These are phyloP conservation scores for Gavia stellata DNA, from an alignment of 2,113 vertebrate species.

Conservation along the genomic window DNA sequence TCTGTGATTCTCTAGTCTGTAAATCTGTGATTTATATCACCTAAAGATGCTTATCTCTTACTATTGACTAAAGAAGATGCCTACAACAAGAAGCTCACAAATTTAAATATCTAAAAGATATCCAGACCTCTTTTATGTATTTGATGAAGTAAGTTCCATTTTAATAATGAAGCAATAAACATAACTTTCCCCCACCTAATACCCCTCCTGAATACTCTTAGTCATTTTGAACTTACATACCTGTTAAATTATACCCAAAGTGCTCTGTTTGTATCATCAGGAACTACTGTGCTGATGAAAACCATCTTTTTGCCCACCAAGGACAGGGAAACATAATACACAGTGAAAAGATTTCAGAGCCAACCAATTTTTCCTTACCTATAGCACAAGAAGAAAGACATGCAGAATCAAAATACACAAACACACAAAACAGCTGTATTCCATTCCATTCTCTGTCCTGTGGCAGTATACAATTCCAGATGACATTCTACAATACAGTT, in stretches of 20 bases:
- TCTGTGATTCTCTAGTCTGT: not conserved
- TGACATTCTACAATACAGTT: not conserved
- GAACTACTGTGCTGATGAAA: not conserved
- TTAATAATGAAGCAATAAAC: not conserved
- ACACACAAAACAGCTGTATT: not conserved
- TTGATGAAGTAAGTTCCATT: not conserved
- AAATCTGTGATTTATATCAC: not conserved
- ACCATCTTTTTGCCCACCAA: not conserved
- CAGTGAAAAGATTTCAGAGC: not conserved
- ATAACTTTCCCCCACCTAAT: not conserved
- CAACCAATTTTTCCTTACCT: not conserved
- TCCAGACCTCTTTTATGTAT: not conserved
- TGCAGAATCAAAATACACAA: not conserved
- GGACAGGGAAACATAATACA: not conserved
- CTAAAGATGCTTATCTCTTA: not conserved
- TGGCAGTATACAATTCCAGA: not conserved
- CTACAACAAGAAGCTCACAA: not conserved
- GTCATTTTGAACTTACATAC: not conserved
- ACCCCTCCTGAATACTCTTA: not conserved
- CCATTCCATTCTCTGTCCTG: not conserved
- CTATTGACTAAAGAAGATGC: not conserved
- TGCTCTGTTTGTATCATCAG: not conserved
- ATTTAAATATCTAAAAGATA: not conserved
- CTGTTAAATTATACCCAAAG: not conserved
- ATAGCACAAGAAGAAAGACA: not conserved